These are phyloP conservation scores for Adelognathus sp. DNA, from an alignment of 2,888 invertebrate genomes.

Conservation along the genomic window DNA sequence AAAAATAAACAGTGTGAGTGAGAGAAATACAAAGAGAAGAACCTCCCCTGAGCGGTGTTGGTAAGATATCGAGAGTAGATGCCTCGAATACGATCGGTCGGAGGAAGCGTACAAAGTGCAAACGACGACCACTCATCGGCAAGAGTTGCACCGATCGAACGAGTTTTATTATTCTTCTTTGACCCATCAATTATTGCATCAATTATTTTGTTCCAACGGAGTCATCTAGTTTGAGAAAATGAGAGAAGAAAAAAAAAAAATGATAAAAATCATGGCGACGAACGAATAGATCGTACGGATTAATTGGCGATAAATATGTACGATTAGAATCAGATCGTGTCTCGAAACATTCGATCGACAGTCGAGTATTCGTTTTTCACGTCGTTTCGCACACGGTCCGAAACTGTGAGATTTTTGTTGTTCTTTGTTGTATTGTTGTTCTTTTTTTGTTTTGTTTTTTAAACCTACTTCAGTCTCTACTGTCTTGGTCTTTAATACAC, in stretches of 20 bases:
- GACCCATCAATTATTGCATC: not conserved
- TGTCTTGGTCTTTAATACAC: slow-evolving; percentile 55
- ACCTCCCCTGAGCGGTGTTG: slow-evolving; percentile 11
- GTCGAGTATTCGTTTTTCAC: slow-evolving; percentile 26
- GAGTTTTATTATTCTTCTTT: not conserved
- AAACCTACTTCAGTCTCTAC: slow-evolving; percentile 56
- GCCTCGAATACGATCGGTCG: slow-evolving; percentile 13
- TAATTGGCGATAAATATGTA: slow-evolving; percentile 45
- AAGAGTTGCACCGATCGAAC: not conserved
- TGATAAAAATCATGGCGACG: slow-evolving; percentile 18
- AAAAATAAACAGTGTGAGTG: too few species aligned
- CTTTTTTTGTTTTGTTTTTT: slow-evolving; percentile 22
- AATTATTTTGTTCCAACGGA: slow-evolving; percentile 19
- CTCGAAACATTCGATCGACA: slow-evolving; percentile 20
- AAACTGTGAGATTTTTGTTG: slow-evolving; percentile 26
- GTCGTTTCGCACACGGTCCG: slow-evolving; percentile 19
- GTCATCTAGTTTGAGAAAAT: slow-evolving; percentile 1
- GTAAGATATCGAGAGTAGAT: slow-evolving; percentile 11
- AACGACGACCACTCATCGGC: slow-evolving; percentile 10
- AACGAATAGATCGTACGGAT: slow-evolving; percentile 28
- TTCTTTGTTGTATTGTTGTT: not conserved
- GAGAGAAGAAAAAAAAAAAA: not conserved
- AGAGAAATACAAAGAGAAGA: not conserved
- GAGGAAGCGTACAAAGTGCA: slow-evolving; percentile 19
- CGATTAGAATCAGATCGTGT: slow-evolving; percentile 34